Conservation (phyloP, 2,797 vertebrate species). For the Sebastes itinus region DNA sequence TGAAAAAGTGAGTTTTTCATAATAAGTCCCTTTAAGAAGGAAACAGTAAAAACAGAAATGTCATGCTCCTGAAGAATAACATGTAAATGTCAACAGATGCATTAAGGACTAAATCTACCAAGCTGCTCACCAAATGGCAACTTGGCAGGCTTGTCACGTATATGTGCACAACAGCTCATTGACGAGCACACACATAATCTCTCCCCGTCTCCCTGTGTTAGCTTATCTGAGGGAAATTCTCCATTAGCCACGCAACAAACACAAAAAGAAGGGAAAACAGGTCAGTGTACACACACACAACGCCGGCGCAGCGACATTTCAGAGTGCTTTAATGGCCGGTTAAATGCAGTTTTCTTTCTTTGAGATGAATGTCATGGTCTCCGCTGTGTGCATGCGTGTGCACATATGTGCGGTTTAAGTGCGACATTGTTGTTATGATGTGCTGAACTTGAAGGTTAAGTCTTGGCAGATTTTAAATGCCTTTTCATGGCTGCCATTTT, state of each 20-base stretch:
- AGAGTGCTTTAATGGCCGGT: slow-evolving; percentile 26
- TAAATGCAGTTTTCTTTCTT: slow-evolving; percentile 44
- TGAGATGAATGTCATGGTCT: slow-evolving; percentile 51
- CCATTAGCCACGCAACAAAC: slow-evolving; percentile 11
- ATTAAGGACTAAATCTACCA: not conserved
- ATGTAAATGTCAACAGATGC: not conserved
- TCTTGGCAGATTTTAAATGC: slow-evolving; percentile 30
- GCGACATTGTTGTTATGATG: slow-evolving; percentile 14
- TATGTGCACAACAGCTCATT: not conserved
- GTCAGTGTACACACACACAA: not conserved
- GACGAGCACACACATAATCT: not conserved
- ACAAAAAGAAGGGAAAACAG: slow-evolving; percentile 17
- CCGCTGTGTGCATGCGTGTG: not conserved
- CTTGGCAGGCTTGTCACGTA: not conserved
- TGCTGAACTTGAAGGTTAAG: slow-evolving; percentile 16
- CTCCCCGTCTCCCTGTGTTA: not conserved
- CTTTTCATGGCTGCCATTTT: slow-evolving; percentile 12
- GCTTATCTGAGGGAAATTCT: slow-evolving; percentile 25
- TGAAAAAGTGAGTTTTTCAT: not conserved
- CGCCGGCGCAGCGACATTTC: slow-evolving; percentile 47
- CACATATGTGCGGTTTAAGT: not conserved
- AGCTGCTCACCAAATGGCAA: not conserved
- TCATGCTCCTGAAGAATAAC: not conserved
- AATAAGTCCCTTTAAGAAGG: fast-evolving
- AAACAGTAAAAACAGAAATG: not conserved